Conservation (phyloP, 2,888 invertebrate genomes). For the Panopea generosa region DNA sequence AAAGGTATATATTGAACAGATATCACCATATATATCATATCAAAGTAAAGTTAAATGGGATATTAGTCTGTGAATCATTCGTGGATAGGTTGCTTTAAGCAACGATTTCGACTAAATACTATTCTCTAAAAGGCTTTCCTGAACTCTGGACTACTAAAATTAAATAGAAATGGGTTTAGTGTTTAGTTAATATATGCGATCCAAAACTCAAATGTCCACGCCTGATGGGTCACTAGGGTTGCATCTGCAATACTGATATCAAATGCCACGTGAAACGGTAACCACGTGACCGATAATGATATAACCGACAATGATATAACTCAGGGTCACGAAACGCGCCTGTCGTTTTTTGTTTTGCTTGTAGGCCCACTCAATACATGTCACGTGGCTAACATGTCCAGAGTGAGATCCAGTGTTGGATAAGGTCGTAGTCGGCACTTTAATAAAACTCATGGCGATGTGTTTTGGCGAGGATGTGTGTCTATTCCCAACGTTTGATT, state of each 20-base stretch:
- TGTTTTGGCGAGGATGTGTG: too few species aligned
- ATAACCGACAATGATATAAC: conserved; percentile 73
- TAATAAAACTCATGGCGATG: background rate
- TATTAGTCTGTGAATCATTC: too few species aligned
- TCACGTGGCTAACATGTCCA: background rate
- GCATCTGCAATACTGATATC: conserved; percentile 71
- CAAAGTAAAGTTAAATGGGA: too few species aligned
- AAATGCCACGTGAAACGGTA: conserved; percentile 77
- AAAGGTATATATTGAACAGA: too few species aligned
- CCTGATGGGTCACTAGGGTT: conserved; percentile 59
- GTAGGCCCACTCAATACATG: background rate
- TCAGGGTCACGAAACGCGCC: conserved; percentile 69
- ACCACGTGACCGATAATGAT: conserved; percentile 76
- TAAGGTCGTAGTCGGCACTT: background rate
- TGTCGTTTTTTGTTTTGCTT: conserved; percentile 32
- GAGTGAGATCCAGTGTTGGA: background rate
- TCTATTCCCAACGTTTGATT: too few species aligned
- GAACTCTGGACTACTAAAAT: conserved; percentile 75
- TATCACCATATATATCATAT: too few species aligned
- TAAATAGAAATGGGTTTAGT: conserved; percentile 76
- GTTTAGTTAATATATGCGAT: conserved; percentile 78
- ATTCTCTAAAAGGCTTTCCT: conserved; percentile 39
- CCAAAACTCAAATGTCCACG: conserved; percentile 73
- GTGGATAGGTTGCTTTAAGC: too few species aligned
- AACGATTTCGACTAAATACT: background rate